Percentiles rank a stretch among this genome's conserved stretches.
phyloP scores from a whole-genome alignment of 2,113 vertebrate species.

The Salvelinus alpinus region DNA sequence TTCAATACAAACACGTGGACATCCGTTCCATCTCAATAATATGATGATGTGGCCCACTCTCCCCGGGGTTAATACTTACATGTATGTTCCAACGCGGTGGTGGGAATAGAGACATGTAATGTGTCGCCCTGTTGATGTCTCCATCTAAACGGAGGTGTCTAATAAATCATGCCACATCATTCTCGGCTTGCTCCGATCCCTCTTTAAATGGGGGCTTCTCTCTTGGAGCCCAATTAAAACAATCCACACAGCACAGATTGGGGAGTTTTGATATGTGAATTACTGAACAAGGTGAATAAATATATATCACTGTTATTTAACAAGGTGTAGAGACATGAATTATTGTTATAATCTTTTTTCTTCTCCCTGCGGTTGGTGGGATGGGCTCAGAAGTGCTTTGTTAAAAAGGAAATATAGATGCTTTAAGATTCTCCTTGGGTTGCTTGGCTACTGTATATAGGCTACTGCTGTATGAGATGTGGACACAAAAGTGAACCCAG shows the following conservation, averaged over 20 bases:
- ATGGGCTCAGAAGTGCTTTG: conserved; percentile 27
- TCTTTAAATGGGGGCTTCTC: conserved; percentile 57
- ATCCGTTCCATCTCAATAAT: background rate
- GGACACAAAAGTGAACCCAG: background rate
- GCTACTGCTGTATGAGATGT: background rate
- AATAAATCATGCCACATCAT: conserved; percentile 63
- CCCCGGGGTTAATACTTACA: conserved; percentile 9
- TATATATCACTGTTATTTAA: conserved; percentile 63
- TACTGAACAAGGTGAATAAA: conserved; percentile 64
- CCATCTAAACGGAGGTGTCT: conserved; percentile 47
- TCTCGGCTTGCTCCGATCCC: conserved; percentile 44
- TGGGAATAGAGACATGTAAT: conserved; percentile 42
- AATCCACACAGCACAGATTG: conserved; percentile 52
- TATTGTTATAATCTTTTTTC: conserved; percentile 49
- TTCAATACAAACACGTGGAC: background rate
- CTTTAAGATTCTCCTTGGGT: background rate
- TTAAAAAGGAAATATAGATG: conserved; percentile 25
- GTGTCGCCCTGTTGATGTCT: conserved; percentile 35
- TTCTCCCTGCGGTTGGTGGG: conserved; percentile 16
- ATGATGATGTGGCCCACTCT: background rate
- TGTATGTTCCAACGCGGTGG: conserved; percentile 9
- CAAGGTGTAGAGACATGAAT: conserved; percentile 64
- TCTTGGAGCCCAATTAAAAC: conserved; percentile 66
- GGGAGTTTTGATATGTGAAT: conserved; percentile 59
- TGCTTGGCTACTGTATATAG: background rate